These are phyloP conservation scores for Pilophorus perplexus DNA, from an alignment of 2,888 invertebrate species.

Conservation along the genomic window DNA sequence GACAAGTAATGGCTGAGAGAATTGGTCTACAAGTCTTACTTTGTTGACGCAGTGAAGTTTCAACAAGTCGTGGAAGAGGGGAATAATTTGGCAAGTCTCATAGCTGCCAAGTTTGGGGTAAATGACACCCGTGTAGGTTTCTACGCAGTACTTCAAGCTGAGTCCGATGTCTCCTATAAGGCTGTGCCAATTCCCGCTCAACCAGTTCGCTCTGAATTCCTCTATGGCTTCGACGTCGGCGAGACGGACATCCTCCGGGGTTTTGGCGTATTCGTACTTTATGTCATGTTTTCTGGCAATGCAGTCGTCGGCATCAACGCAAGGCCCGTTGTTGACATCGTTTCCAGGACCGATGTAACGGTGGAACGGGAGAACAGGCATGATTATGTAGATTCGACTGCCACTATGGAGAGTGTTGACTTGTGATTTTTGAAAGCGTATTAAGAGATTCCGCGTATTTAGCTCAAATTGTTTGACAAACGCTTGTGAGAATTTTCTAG, in stretches of 20 bases:
- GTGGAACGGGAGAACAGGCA: slow-evolving; percentile 45
- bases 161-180: slow-evolving; percentile 43
- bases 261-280: slow-evolving; percentile 42
- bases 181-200: slow-evolving; percentile 44
- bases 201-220: slow-evolving; percentile 41
- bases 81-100: slow-evolving; percentile 33
- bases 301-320: slow-evolving; percentile 44
- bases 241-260: slow-evolving; percentile 27
- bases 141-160: slow-evolving; percentile 43
- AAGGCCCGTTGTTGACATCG: slow-evolving; percentile 37
- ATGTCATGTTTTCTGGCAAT: slow-evolving; percentile 43
- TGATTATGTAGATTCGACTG: no score
- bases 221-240: slow-evolving; percentile 42
- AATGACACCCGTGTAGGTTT: slow-evolving; percentile 42
- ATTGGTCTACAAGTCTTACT: slow-evolving; percentile 5
- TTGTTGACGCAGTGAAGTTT: slow-evolving; percentile 41
- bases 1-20: neutral
- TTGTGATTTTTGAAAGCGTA: no score
- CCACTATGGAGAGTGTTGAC: no score
- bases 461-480: no score
- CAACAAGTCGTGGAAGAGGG: slow-evolving; percentile 32
- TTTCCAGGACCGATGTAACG: slow-evolving; percentile 45
- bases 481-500: no score
- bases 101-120: slow-evolving; percentile 32
- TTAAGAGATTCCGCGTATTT: no score